Percentiles rank a stretch among this genome's conserved stretches.
These are phyloP conservation scores for Erpetoichthys calabaricus DNA, from an alignment of 2,797 vertebrate species.

Conservation along the genomic window DNA sequence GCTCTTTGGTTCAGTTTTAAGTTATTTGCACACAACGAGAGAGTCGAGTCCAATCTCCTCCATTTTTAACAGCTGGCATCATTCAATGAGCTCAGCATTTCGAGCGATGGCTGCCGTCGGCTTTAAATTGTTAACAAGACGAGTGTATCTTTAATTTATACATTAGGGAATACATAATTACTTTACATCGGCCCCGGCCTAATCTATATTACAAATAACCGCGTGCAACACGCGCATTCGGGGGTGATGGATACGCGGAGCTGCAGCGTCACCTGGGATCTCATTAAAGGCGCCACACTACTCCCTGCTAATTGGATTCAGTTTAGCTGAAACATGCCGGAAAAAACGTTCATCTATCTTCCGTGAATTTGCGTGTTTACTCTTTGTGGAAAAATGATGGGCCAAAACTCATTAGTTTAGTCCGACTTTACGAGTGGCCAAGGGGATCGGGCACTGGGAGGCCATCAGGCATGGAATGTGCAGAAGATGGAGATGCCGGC, in stretches of 20 bases:
- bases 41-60: neutral
- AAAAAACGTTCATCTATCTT: too few relatives aligned
- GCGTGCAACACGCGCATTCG: slow-evolving; percentile 14
- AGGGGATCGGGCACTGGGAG: too few relatives aligned
- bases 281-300: slow-evolving; percentile 29
- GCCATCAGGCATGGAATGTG: too few relatives aligned
- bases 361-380: too few relatives aligned
- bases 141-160: slow-evolving; percentile 1
- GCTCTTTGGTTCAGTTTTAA: neutral
- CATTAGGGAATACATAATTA: slow-evolving; percentile 1
- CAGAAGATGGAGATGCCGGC: too few relatives aligned
- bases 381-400: too few relatives aligned
- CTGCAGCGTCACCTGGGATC: slow-evolving; percentile 29
- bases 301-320: slow-evolving; percentile 2
- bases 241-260: slow-evolving; percentile 19
- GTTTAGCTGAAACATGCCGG: neutral
- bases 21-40: neutral
- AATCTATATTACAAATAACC: slow-evolving; percentile 3
- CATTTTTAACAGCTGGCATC: neutral
- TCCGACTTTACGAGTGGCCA: too few relatives aligned
- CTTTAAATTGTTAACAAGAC: neutral
- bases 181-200: neutral
- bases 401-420: too few relatives aligned
- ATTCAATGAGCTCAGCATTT: too few relatives aligned
- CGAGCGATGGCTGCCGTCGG: neutral